Evolutionary conservation across 2,113 vertebrate genomes (phyloP), one percentile per base, ranked within the genome.

Genomic region (Colius striatus): DNA sequence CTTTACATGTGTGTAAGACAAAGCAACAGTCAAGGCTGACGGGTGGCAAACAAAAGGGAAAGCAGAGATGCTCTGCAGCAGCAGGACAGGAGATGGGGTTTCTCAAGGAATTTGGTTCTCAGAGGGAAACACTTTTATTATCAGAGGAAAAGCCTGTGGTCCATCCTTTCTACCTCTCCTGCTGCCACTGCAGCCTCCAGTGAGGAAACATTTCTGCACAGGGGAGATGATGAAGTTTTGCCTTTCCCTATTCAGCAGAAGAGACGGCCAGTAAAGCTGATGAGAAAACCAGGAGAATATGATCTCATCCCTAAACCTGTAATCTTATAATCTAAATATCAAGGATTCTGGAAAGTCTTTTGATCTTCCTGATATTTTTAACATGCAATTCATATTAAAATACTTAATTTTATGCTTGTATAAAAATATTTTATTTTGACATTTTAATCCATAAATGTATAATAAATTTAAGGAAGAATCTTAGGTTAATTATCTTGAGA

Each of bases 151-250:
- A 15, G 9, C 47, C 3, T 41, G 2, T 4, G 29, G 13, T 19
- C 9, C 38, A 41, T 41, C 38, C 16, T 25, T 29, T 30, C 43
- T 5, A 5, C 18, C 43, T 19, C 48, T 51, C 47, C 74, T 47
- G 55, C 50, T 41, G 73, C 77, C 47, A 3, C 58, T 5, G 38
- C 58, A 45, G 22, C 38, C 53, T 51, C 23, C 50, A 34, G 87
- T 6, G 5, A 43, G 63, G 63, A 68, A 29, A 5, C 0, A 1
- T 3, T 50, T 22, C 67, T 21, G 38, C 25, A 17, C 7, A 2
- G n/a, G 1, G 23, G 7, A 21, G 51, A 1, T 32, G 41, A 4
- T 10, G 48, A 30, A 72, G 53, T 27, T 79, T 27, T 32, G 54
- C 27, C 58, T 83, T 45, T 32, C 43, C 38, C 38, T 27, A 0